Conservation (phyloP, 2,888 invertebrate genomes). For the Orgyia antiqua region DNA sequence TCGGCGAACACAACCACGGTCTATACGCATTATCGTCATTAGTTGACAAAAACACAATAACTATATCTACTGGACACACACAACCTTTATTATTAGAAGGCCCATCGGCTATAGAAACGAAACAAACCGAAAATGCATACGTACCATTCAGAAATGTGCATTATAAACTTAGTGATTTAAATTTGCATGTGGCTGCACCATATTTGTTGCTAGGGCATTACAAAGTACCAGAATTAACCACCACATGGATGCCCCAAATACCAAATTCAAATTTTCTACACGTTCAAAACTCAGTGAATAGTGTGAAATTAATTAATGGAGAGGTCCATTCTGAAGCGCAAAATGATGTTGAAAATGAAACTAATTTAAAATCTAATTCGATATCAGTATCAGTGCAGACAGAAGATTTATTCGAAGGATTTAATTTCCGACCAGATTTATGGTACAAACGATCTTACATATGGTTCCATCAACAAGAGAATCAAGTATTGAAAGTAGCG, state of each 20-base stretch:
- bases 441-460: constrained; percentile 66
- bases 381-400: constrained; percentile 79
- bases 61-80: constrained; percentile 85
- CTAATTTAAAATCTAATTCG: constrained; percentile 57
- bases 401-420: constrained; percentile 70
- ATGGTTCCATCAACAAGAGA: constrained; percentile 87
- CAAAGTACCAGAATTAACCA: constrained; percentile 81
- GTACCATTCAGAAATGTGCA: constrained; percentile 73
- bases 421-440: constrained; percentile 51
- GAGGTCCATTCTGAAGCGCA: constrained; percentile 50
- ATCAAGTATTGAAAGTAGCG: constrained; percentile 83
- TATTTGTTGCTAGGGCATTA: constrained; percentile 82
- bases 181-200: constrained; percentile 61
- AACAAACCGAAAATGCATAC: constrained; percentile 47
- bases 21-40: constrained; percentile 95
- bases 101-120: constrained; percentile 59
- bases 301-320: constrained; percentile 59
- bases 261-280: constrained; percentile 54
- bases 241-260: constrained; percentile 61
- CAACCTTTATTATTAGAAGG: constrained; percentile 86
- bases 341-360: constrained; percentile 63
- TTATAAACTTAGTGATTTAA: constrained; percentile 61
- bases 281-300: constrained; percentile 37
- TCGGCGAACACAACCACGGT: constrained; percentile 91
- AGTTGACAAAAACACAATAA: constrained; percentile 93